Conservation (phyloP, 92 coral and sea anemone genomes). For the Nematostella vectensis region DNA sequence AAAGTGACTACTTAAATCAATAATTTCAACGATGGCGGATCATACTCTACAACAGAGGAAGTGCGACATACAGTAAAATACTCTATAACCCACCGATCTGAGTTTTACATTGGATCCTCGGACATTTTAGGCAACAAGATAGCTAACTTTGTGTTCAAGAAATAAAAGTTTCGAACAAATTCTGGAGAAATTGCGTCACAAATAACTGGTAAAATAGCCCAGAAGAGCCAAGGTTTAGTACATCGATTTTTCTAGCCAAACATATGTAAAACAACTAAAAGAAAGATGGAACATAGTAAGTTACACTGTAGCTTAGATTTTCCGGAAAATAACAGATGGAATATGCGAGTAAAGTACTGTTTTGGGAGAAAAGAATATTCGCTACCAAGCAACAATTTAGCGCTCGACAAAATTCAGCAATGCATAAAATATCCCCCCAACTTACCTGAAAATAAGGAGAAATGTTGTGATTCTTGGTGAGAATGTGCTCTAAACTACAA, state of each 20-base stretch:
- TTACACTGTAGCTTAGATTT: background rate
- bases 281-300: background rate
- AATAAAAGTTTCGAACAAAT: background rate
- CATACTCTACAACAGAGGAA: too few species aligned
- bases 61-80: too few species aligned
- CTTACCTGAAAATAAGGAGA: conserved; percentile 18
- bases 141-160: background rate
- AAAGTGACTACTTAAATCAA: too few species aligned
- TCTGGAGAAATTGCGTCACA: conserved; percentile 6
- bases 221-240: background rate
- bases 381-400: conserved; percentile 15
- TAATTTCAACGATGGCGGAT: too few species aligned
- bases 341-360: too few species aligned
- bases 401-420: conserved; percentile 12
- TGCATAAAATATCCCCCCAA: conserved; percentile 24
- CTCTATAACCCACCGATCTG: too few species aligned
- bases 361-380: too few species aligned
- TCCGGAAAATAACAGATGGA: too few species aligned
- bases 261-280: too few species aligned
- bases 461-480: background rate
- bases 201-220: background rate
- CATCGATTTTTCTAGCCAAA: too few species aligned
- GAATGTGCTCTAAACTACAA: background rate
- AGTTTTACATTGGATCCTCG: too few species aligned
- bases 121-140: too few species aligned